Evolutionary conservation across 2,113 vertebrate species (phyloP).

Genomic region (Sphyrna mokarran): DNA sequence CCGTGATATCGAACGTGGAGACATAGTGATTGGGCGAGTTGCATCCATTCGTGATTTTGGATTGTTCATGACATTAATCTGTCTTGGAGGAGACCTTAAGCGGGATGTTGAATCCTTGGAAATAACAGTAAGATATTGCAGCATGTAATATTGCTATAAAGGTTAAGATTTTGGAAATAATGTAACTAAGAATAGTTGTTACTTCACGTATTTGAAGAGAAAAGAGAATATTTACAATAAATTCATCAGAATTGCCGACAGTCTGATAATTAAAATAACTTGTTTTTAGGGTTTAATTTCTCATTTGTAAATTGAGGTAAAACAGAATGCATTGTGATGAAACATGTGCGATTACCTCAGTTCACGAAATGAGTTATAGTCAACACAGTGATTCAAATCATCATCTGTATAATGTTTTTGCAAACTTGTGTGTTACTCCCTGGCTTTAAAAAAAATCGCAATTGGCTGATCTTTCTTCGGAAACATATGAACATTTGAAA

Average conservation of each 20-base stretch:
- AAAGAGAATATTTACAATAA: background rate
- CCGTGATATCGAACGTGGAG: slow-evolving; percentile 81
- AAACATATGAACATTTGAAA: background rate
- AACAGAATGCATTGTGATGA: background rate
- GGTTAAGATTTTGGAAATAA: background rate
- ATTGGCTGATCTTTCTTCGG: background rate
- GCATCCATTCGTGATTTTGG: slow-evolving; percentile 90
- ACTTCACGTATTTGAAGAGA: background rate
- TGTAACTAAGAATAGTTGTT: background rate
- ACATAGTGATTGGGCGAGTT: slow-evolving; percentile 82
- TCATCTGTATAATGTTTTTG: background rate
- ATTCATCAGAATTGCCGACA: background rate
- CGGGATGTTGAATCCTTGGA: slow-evolving; percentile 84
- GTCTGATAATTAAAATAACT: background rate
- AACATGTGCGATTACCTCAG: background rate
- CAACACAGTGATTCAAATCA: background rate
- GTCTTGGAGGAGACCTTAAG: slow-evolving; percentile 66
- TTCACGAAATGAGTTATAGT: background rate
- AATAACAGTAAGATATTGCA: slow-evolving; percentile 67
- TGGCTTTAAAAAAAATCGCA: background rate
- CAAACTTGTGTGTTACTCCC: background rate
- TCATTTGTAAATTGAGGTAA: background rate
- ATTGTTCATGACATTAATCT: slow-evolving; percentile 89
- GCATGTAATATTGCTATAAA: background rate
- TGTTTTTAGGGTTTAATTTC: background rate